Percentiles rank a stretch among this genome's conserved stretches.
These are phyloP conservation scores for Bimastos eiseni DNA, from an alignment of 2,888 invertebrate genomes.

Conservation along the genomic window DNA sequence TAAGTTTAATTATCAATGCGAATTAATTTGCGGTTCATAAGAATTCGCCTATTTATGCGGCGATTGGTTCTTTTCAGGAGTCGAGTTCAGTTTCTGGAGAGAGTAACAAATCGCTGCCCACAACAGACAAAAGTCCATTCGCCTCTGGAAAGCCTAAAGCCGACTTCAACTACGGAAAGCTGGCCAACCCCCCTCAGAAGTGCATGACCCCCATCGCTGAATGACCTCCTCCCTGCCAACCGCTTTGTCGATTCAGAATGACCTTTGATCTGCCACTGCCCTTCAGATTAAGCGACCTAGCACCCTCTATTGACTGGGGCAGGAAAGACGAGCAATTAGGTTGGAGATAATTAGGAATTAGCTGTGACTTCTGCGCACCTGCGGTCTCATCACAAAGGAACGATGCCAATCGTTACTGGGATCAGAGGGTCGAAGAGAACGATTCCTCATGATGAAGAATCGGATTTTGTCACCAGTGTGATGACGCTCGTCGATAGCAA, in stretches of 20 bases:
- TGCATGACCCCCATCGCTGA: slow-evolving; percentile 22
- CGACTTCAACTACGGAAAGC: slow-evolving; percentile 25
- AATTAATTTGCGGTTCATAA: background rate
- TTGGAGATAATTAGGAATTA: background rate
- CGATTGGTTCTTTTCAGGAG: background rate
- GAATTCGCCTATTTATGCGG: background rate
- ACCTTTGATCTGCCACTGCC: background rate
- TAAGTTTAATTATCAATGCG: background rate
- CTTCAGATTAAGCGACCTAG: background rate
- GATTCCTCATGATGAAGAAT: background rate
- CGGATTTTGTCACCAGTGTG: background rate
- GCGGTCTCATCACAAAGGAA: background rate
- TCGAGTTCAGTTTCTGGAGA: background rate
- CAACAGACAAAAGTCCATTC: background rate
- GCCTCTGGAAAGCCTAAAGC: background rate
- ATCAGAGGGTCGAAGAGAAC: background rate
- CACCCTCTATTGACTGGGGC: background rate
- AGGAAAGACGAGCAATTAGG: background rate
- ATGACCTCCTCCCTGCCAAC: background rate
- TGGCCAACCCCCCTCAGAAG: background rate
- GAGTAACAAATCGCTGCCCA: background rate
- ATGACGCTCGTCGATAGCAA: background rate
- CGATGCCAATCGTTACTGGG: too few relatives aligned
- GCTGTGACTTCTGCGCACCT: background rate
- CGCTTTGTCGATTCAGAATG: background rate